Percentiles rank a stretch among this genome's conserved stretches.
Conservation (phyloP, 1,140 invertebrate genomes). For the Drosophila melanica region DNA sequence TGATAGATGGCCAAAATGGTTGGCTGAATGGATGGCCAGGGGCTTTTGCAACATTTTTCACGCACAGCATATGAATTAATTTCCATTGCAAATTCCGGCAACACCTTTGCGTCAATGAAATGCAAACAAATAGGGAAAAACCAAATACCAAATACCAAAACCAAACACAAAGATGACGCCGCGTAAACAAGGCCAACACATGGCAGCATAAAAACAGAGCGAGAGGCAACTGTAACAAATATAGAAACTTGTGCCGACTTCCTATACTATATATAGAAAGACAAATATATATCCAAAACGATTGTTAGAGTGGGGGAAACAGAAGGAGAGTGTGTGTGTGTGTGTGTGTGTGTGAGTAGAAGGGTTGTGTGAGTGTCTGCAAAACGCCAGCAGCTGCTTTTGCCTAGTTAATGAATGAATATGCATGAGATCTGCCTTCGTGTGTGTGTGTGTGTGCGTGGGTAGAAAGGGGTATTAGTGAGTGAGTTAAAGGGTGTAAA, state of each 20-base stretch:
- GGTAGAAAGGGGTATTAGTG: neutral
- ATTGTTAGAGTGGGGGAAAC: neutral
- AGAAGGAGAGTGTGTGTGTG: constrained; percentile 18
- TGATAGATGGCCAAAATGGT: constrained; percentile 36
- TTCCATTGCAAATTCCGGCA: constrained; percentile 73
- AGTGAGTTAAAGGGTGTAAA: neutral
- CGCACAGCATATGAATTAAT: constrained; percentile 66
- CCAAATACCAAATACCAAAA: constrained; percentile 49
- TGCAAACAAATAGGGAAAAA: constrained; percentile 66
- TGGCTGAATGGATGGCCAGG: constrained; percentile 8
- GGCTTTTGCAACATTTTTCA: constrained; percentile 16
- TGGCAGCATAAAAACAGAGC: constrained; percentile 66
- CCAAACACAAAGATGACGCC: constrained; percentile 42
- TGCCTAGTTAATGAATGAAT: constrained; percentile 75
- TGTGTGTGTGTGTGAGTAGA: constrained; percentile 8
- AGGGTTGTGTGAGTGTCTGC: constrained; percentile 17
- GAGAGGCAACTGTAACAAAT: constrained; percentile 50
- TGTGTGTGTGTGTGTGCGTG: neutral
- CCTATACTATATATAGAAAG: constrained; percentile 14
- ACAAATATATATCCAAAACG: constrained; percentile 8
- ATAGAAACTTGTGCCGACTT: constrained; percentile 31
- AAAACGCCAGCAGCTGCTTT: constrained; percentile 74
- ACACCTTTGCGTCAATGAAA: constrained; percentile 74
- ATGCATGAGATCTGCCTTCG: constrained; percentile 59
- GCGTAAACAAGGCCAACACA: constrained; percentile 57